Evolutionary conservation across 2,113 vertebrate genomes (phyloP), one percentile per base, ranked within the genome.

Genomic region (Vidua macroura): DNA sequence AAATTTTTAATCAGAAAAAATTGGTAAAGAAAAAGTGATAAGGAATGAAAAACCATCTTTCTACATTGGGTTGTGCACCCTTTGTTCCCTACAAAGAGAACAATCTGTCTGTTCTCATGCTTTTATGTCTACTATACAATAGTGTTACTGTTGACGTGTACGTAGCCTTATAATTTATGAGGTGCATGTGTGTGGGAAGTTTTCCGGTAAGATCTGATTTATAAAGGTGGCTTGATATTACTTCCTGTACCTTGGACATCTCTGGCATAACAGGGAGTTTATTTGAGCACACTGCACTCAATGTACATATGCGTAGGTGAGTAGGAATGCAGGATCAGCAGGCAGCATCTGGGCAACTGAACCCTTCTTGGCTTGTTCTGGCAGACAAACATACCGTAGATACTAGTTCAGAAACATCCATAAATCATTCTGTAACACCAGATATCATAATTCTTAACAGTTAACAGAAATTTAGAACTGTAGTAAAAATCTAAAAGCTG

Each of bases 221-320:
- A 11, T 79, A 72, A 64, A 77, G 53, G 53, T 64, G 37, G 25
- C 28, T 91, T 84, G 43, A 28, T 81, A 6, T 53, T 58, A 3
- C 3, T 51, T 91, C 39, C 68, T 82, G 44, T 48, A 31, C 60
- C 15, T 75, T 59, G 49, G 81, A 60, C 60, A 22, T 48, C 23
- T 90, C 37, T 67, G 84, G 33, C 23, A 51, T 78, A 30, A 44
- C 43, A 48, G 44, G 63, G 39, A 58, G 8, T 22, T 17, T 49
- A n/a, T 39, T 14, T 56, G 66, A 76, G 35, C 13, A 11, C 24
- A 2, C 18, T 69, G 59, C 11, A 16, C 28, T 82, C 25, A 4
- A 48, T 39, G 33, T 31, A 13, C 6, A 0, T 76, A 11, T 8
- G 11, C 0, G 0, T 39, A 79, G 70, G 62, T 72, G 44, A 76